These are phyloP conservation scores for Chrysina gloriosa DNA, from an alignment of 2,888 invertebrate genomes.

Conservation along the genomic window DNA sequence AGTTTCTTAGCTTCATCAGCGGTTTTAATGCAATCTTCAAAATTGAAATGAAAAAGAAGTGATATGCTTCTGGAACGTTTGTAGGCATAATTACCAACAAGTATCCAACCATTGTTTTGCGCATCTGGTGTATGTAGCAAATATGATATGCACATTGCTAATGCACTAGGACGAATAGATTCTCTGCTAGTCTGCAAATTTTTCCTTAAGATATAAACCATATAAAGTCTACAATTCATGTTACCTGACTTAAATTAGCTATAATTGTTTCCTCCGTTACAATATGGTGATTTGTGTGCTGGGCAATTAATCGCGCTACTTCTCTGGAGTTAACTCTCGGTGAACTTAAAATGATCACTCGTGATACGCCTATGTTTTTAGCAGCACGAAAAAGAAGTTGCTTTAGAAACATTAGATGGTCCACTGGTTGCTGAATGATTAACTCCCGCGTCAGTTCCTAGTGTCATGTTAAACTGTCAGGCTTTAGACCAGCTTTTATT, in stretches of 20 bases:
- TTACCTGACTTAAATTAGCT: slow-evolving; percentile 25
- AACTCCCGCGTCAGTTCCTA: slow-evolving; percentile 73
- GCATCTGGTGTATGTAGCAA: slow-evolving; percentile 59
- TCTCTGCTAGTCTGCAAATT: slow-evolving; percentile 31
- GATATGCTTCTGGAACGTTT: not conserved
- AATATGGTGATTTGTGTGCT: slow-evolving; percentile 56
- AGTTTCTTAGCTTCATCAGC: slow-evolving; percentile 65
- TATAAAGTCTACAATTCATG: not conserved
- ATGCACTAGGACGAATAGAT: slow-evolving; percentile 47
- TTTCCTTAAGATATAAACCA: not conserved
- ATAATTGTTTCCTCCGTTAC: slow-evolving; percentile 54
- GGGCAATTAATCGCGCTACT: slow-evolving; percentile 57
- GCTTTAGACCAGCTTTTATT: slow-evolving; percentile 15
- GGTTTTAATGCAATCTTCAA: slow-evolving; percentile 64
- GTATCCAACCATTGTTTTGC: slow-evolving; percentile 60
- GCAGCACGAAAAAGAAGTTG: slow-evolving; percentile 67
- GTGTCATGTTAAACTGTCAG: not conserved
- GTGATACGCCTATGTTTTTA: slow-evolving; percentile 66
- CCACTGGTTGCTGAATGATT: slow-evolving; percentile 70
- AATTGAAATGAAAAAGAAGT: not conserved
- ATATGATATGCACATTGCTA: slow-evolving; percentile 58
- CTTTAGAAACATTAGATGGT: slow-evolving; percentile 74
- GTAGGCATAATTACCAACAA: slow-evolving; percentile 58
- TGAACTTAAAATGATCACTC: slow-evolving; percentile 70
- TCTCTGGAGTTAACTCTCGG: slow-evolving; percentile 64